Evolutionary conservation across 2,113 vertebrate species (phyloP).

Genomic region (Megaceryle torquata): DNA sequence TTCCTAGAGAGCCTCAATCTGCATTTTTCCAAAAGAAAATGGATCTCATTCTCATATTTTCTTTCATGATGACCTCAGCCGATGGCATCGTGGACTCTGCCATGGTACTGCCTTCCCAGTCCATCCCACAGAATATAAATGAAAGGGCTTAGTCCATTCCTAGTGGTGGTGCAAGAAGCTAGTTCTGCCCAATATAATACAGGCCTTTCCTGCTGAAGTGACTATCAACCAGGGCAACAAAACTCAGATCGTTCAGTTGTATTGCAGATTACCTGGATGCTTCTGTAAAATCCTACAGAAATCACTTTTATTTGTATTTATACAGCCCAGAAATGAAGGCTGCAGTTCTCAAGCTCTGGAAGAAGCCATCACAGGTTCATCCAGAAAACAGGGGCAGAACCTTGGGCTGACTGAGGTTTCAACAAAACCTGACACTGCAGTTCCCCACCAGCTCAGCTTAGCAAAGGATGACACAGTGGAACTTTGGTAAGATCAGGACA

Average conservation of each 20-base stretch:
- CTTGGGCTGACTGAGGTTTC: background rate
- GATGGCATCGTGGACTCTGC: rapidly evolving
- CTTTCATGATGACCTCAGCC: background rate
- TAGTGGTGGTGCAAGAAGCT: background rate
- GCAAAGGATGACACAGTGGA: background rate
- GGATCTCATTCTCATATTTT: background rate
- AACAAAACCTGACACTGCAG: background rate
- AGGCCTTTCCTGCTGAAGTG: background rate
- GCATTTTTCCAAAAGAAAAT: background rate
- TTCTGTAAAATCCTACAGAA: background rate
- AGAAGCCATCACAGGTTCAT: background rate
- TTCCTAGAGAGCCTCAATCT: background rate
- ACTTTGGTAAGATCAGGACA: background rate
- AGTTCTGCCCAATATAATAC: background rate
- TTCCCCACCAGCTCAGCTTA: rapidly evolving
- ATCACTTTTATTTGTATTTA: background rate
- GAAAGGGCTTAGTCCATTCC: background rate
- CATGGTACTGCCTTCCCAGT: background rate
- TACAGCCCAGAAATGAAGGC: background rate
- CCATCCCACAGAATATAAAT: background rate
- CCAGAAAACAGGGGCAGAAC: background rate
- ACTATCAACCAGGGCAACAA: background rate
- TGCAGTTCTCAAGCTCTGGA: background rate
- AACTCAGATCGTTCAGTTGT: background rate
- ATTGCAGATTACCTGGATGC: background rate